Evolutionary conservation across 1,140 invertebrate species (phyloP).

Genomic region (Macrobrachium nipponense): DNA sequence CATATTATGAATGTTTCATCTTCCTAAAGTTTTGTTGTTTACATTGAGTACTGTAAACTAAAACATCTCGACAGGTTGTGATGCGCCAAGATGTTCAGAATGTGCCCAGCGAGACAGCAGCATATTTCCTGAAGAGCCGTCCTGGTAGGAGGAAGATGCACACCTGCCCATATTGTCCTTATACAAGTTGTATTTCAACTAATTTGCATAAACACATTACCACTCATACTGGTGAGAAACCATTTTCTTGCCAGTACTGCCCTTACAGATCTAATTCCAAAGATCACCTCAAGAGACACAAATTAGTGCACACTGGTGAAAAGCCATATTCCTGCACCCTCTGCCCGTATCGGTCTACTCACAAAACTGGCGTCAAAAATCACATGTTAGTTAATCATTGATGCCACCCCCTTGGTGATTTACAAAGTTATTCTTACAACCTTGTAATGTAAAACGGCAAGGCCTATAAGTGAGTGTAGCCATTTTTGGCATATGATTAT

Average conservation of each 20-base stretch:
- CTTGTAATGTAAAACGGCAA: too few relatives aligned
- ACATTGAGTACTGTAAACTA: too few relatives aligned
- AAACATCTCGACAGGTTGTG: too few relatives aligned
- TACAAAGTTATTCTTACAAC: too few relatives aligned
- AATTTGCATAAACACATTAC: conserved; percentile 33
- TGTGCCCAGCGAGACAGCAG: too few relatives aligned
- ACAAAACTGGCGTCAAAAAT: conserved; percentile 27
- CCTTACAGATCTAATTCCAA: conserved; percentile 42
- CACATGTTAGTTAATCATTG: conserved; percentile 35
- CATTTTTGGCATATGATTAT: too few relatives aligned
- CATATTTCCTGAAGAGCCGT: background rate
- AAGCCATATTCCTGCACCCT: conserved; percentile 40
- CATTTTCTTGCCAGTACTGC: conserved; percentile 33
- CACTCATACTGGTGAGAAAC: conserved; percentile 46
- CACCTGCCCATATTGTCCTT: conserved; percentile 35
- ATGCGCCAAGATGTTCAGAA: too few relatives aligned
- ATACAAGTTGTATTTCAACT: conserved; percentile 5
- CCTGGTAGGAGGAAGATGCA: background rate
- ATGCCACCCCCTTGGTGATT: background rate
- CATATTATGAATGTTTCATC: too few relatives aligned
- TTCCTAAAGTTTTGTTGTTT: too few relatives aligned
- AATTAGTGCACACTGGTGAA: conserved; percentile 48
- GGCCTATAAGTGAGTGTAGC: too few relatives aligned
- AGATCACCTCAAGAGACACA: conserved; percentile 53
- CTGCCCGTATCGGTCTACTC: conserved; percentile 39